phyloP scores from a whole-genome alignment of 2,888 invertebrate species.

The Amiota minor region DNA sequence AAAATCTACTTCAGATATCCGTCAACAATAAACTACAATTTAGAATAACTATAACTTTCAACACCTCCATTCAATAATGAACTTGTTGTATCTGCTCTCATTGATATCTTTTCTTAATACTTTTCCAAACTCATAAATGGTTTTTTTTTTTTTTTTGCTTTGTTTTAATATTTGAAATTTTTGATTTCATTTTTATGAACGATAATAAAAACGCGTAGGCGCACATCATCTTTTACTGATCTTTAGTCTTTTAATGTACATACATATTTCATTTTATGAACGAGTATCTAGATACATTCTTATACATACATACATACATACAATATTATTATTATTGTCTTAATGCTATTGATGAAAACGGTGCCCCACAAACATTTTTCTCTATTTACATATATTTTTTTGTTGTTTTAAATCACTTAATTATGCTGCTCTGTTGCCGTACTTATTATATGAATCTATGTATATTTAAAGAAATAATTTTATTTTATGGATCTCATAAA shows the following conservation, averaged over 20 bases:
- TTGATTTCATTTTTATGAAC: constrained; percentile 17
- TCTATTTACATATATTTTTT: neutral
- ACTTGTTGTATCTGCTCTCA: neutral
- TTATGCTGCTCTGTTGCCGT: neutral
- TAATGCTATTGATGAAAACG: too few relatives aligned
- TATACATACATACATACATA: too few relatives aligned
- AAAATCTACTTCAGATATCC: neutral
- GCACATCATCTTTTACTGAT: neutral
- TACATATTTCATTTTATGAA: neutral
- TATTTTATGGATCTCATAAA: too few relatives aligned
- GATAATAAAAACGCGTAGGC: constrained; percentile 19
- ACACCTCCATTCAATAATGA: neutral
- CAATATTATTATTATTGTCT: too few relatives aligned
- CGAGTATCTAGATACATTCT: too few relatives aligned
- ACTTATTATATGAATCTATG: too few relatives aligned
- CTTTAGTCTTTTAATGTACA: constrained; percentile 1
- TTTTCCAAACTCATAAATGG: constrained; percentile 1
- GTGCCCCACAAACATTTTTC: neutral
- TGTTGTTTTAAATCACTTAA: constrained; percentile 6
- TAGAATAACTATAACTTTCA: neutral
- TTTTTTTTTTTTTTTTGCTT: constrained; percentile 1
- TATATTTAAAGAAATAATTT: too few relatives aligned
- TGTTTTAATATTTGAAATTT: neutral
- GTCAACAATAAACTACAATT: too few relatives aligned
- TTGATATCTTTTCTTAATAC: neutral